Base-by-base conservation (phyloP, 2,888 invertebrate species). In the Acronicta alni region DNA sequence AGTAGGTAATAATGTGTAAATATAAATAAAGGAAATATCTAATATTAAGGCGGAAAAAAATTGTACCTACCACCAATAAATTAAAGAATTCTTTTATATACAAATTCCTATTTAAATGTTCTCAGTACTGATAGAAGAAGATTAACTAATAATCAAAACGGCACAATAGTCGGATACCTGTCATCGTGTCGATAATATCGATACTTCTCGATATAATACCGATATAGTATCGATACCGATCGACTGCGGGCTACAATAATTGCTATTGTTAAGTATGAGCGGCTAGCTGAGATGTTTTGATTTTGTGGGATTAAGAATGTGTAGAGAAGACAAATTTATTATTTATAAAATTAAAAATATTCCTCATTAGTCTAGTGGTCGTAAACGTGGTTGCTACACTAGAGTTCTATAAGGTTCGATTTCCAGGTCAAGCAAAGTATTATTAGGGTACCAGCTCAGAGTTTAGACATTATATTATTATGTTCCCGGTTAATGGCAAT, bases 201-300 rank as follows among this genome's bases (percentile, higher is more conserved):
- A 69, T 78, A 76, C 72, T 73, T 70, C 73, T 71, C 72, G 64
- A 65, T 66, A 44, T 61, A 49, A 69, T 63, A 75, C 38, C 74
- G 75, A 74, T 75, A 70, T 39, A 45, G 53, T 55, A 66, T 72
- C 74, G 79, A 75, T 80, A 77, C 69, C 67, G 64, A 77, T 71
- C 72, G 59, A 54, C 58, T 57, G 30, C 46, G 39, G 20, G 48
- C 46, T 60, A 83, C 81, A 83, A 81, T 86, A 87, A 87, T 87
- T 86, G 85, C 84, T 86, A 85, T 88, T 87, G 88, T 88, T 74
- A 71, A 71, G 57, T 58, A 61, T 64, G 59, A 60, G 54, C 47
- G 68, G 42, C 54, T 49, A 56, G 58, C 55, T 54, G 39, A 44
- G 39, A 47, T 61, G 54, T 42, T 67, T 62, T 53, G 47, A 48